Conservation (phyloP, 2,888 invertebrate genomes). For the Trichopoda pennipes region DNA sequence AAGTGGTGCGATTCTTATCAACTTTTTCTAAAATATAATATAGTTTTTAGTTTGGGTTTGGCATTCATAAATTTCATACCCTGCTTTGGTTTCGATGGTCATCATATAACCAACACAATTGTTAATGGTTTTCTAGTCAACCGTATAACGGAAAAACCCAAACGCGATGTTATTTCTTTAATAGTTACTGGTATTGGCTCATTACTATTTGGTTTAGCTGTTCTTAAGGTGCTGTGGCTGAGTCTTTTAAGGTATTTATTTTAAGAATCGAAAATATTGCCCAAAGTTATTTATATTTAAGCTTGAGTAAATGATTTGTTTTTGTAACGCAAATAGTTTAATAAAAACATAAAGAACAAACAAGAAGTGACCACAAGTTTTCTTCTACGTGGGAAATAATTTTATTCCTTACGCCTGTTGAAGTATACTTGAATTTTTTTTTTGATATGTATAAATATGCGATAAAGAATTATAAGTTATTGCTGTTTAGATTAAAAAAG, state of each 20-base stretch:
- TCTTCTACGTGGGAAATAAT: no score
- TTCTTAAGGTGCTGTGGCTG: slow-evolving; percentile 83
- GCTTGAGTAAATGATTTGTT: slow-evolving; percentile 54
- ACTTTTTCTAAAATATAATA: slow-evolving; percentile 89
- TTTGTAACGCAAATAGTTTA: slow-evolving; percentile 20
- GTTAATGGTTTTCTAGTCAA: slow-evolving; percentile 83
- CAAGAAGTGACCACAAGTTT: no score
- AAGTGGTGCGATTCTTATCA: slow-evolving; percentile 86
- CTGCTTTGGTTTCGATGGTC: slow-evolving; percentile 96
- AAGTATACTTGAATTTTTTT: no score
- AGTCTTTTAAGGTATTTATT: slow-evolving; percentile 76
- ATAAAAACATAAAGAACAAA: neutral
- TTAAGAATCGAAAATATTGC: slow-evolving; percentile 56
- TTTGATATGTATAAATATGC: no score
- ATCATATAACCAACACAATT: slow-evolving; percentile 89
- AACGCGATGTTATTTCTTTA: slow-evolving; percentile 85
- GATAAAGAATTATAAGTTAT: no score
- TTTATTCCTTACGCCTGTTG: no score
- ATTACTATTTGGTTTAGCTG: slow-evolving; percentile 85
- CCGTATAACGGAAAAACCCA: slow-evolving; percentile 82
- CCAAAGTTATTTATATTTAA: slow-evolving; percentile 17
- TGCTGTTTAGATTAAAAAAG: no score
- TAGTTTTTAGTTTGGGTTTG: slow-evolving; percentile 93
- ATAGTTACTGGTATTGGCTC: slow-evolving; percentile 89
- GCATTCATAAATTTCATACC: slow-evolving; percentile 95